phyloP scores from a whole-genome alignment of 1,140 invertebrate genomes.

The Zaprionus davidi region DNA sequence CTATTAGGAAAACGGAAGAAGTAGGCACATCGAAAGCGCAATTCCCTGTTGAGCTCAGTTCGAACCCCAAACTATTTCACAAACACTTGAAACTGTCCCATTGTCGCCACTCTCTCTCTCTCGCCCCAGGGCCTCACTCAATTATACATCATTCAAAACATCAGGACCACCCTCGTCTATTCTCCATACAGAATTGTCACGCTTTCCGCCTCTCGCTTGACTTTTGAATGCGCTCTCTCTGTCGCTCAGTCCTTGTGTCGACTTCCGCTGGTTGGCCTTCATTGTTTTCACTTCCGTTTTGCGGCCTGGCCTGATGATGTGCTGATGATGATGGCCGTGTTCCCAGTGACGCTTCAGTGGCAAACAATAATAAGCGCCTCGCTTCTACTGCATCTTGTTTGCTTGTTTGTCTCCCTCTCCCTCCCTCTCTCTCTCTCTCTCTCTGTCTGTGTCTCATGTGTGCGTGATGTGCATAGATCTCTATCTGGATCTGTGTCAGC shows the following conservation, averaged over 20 bases:
- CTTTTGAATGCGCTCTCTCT: constrained; percentile 35
- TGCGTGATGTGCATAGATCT: constrained; percentile 40
- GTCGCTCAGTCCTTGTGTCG: not conserved
- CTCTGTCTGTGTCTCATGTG: not conserved
- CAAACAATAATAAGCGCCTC: constrained; percentile 73
- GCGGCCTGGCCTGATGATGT: constrained; percentile 26
- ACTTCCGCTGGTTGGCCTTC: constrained; percentile 47
- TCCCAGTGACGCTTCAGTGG: constrained; percentile 57
- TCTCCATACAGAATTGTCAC: constrained; percentile 33
- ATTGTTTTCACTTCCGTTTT: constrained; percentile 74
- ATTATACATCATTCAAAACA: constrained; percentile 50
- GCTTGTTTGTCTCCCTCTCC: constrained; percentile 22
- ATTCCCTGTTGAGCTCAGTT: constrained; percentile 14
- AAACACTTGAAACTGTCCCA: constrained; percentile 43
- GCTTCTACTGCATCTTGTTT: constrained; percentile 57
- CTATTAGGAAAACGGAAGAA: not conserved
- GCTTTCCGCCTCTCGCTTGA: no score
- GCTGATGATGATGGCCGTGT: constrained; percentile 45
- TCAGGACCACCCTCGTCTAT: constrained; percentile 19
- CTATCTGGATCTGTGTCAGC: constrained; percentile 53
- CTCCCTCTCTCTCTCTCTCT: not conserved
- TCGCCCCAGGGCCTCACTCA: constrained; percentile 31
- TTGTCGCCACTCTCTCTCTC: not conserved
- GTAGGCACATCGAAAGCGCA: constrained; percentile 8
- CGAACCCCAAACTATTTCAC: constrained; percentile 36